phyloP scores from a whole-genome alignment of 2,113 vertebrate species.

The Chionis minor region DNA sequence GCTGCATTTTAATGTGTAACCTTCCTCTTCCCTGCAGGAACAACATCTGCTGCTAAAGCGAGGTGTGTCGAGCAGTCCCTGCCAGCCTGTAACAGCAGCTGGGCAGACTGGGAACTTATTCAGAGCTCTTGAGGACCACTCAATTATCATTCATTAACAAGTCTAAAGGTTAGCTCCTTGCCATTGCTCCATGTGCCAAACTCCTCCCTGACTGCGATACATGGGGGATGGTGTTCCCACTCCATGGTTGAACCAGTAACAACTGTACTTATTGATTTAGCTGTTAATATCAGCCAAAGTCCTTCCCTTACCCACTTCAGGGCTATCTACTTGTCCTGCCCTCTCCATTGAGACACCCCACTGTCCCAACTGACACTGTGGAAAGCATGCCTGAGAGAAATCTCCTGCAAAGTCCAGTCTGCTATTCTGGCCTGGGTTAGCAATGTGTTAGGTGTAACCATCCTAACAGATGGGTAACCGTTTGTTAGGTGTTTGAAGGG shows the following conservation, averaged over 20 bases:
- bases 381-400: not conserved
- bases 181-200: not conserved
- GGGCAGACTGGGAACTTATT: not conserved
- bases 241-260: not conserved
- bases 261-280: slow-evolving; percentile 17
- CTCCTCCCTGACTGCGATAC: not conserved
- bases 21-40: not conserved
- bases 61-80: not conserved
- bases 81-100: not conserved
- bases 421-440: not conserved
- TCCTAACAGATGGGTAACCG: not conserved
- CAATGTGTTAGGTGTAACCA: not conserved
- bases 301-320: not conserved
- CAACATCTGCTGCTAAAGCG: not conserved
- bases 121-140: slow-evolving; percentile 39
- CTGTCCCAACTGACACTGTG: not conserved
- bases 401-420: not conserved
- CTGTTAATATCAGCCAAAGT: not conserved
- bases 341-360: not conserved
- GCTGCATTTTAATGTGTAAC: slow-evolving; percentile 27
- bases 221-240: not conserved
- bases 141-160: slow-evolving; percentile 52
- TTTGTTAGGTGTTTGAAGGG: not conserved
- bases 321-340: not conserved
- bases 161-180: not conserved